A percentile compares a stretch with the other conserved stretches of the same genome.
phyloP scores from a whole-genome alignment of 2,888 invertebrate genomes.

The Byasa hedistus region DNA sequence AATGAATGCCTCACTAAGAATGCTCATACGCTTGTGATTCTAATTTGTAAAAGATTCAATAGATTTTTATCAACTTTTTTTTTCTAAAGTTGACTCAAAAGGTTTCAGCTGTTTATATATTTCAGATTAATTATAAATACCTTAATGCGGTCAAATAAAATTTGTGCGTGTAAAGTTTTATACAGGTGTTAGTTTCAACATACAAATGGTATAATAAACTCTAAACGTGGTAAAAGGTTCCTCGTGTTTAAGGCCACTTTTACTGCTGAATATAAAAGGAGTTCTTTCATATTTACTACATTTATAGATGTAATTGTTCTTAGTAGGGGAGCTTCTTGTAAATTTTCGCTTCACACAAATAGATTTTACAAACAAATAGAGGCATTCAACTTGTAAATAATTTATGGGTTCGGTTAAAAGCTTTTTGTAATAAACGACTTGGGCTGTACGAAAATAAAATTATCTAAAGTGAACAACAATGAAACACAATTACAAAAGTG shows the following conservation, averaged over 20 bases:
- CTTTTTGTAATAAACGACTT: slow-evolving; percentile 3
- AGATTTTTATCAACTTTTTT: too few relatives aligned
- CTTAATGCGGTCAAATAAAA: too few relatives aligned
- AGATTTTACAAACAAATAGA: neutral
- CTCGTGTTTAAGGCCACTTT: neutral
- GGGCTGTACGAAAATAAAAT: neutral
- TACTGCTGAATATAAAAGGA: neutral
- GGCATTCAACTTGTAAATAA: neutral
- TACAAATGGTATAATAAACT: too few relatives aligned
- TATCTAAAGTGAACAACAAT: neutral
- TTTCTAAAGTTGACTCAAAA: too few relatives aligned
- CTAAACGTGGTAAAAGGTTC: too few relatives aligned
- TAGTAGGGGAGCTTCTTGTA: neutral
- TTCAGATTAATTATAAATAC: too few relatives aligned
- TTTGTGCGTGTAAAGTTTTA: too few relatives aligned
- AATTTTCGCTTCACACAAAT: neutral
- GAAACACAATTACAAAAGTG: neutral
- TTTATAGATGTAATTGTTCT: neutral
- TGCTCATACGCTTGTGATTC: too few relatives aligned
- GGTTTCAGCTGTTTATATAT: too few relatives aligned
- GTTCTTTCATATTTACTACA: neutral
- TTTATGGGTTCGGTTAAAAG: neutral
- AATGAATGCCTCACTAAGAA: too few relatives aligned
- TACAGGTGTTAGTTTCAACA: too few relatives aligned
- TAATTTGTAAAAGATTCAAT: too few relatives aligned